Conservation (phyloP, 2,797 vertebrate species). For the Lagodon rhomboides region DNA sequence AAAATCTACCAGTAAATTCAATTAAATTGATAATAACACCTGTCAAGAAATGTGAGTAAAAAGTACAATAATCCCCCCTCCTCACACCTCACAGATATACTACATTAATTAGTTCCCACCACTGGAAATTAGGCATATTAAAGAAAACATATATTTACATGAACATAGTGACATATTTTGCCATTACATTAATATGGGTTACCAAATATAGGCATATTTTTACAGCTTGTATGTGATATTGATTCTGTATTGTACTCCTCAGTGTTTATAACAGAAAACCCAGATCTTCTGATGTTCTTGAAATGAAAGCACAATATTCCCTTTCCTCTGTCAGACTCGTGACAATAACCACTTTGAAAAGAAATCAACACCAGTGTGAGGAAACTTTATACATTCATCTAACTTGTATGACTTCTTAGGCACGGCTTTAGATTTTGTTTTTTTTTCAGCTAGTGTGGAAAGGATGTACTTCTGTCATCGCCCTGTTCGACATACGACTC, state of each 20-base stretch:
- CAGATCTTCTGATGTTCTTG: constrained; percentile 48
- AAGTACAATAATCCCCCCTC: background rate
- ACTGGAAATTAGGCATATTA: background rate
- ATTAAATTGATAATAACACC: background rate
- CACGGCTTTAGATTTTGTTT: constrained; percentile 28
- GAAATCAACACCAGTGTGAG: constrained; percentile 66
- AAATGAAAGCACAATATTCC: constrained; percentile 62
- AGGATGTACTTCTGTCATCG: constrained; percentile 60
- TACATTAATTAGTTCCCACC: background rate
- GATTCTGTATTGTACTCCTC: constrained; percentile 31
- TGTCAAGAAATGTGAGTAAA: background rate
- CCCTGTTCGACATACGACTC: constrained; percentile 53
- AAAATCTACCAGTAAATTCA: no score
- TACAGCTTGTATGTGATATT: background rate
- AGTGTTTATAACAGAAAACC: constrained; percentile 46
- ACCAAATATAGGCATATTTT: background rate
- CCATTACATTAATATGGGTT: background rate
- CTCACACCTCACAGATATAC: no score
- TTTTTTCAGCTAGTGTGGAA: constrained; percentile 25
- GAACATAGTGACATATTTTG: background rate
- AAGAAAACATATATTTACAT: background rate
- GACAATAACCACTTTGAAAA: constrained; percentile 75
- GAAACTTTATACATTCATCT: constrained; percentile 76
- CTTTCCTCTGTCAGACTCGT: constrained; percentile 74
- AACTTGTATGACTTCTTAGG: constrained; percentile 63